Conservation (phyloP, 2,113 vertebrate species). For the Erpornis zantholeuca region DNA sequence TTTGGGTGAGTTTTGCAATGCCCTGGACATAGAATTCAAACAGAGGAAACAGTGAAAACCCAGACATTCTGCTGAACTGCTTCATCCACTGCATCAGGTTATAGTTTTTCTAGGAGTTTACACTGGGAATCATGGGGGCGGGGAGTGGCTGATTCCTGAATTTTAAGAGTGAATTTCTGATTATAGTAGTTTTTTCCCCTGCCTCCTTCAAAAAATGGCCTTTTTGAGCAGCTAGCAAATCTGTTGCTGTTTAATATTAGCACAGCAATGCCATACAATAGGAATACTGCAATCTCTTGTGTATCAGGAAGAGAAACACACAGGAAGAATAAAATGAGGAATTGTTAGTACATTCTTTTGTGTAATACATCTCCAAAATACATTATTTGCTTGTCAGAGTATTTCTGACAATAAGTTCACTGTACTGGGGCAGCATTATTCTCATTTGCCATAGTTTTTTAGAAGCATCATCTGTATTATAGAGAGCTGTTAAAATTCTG, state of each 20-base stretch:
- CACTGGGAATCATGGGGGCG: not conserved
- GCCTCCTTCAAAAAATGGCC: not conserved
- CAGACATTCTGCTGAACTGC: conserved; percentile 31
- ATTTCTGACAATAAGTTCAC: not conserved
- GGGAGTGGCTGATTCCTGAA: not conserved
- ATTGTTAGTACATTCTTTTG: not conserved
- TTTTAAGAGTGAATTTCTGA: not conserved
- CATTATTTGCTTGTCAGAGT: not conserved
- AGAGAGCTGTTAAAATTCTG: conserved; percentile 34
- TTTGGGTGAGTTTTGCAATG: conserved; percentile 2
- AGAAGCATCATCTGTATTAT: not conserved
- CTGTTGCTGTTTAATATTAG: conserved; percentile 17
- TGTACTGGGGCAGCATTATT: not conserved
- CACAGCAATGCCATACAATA: not conserved
- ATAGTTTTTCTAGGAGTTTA: conserved; percentile 45
- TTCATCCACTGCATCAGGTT: conserved; percentile 24
- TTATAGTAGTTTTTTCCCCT: not conserved
- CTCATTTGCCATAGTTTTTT: not conserved
- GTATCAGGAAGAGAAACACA: not conserved
- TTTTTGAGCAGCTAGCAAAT: not conserved
- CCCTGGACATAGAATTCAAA: not conserved
- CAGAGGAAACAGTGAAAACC: not conserved
- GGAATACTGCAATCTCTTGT: conserved; percentile 27
- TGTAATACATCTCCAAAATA: not conserved
- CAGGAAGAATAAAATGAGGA: not conserved